Conservation (phyloP, 1,140 invertebrate species). For the Medauroidea extradentata region DNA sequence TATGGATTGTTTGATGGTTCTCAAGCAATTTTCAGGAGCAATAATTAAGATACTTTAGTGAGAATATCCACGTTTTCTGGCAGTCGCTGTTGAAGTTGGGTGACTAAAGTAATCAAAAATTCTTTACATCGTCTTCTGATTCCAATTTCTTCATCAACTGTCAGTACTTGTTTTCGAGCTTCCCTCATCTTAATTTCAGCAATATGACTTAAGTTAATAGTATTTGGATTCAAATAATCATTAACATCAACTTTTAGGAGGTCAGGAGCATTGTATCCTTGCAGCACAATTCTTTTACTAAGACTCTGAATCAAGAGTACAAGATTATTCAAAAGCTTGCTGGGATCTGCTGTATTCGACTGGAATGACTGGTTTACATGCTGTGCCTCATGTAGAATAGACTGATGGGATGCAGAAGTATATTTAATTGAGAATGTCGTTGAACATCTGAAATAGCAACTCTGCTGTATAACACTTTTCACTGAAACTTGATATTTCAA, state of each 20-base stretch:
- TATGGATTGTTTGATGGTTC: too few species aligned
- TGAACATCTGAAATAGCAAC: constrained; percentile 27
- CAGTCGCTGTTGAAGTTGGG: not conserved
- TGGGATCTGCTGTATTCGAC: constrained; percentile 22
- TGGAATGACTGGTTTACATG: constrained; percentile 26
- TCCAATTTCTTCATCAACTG: too few species aligned
- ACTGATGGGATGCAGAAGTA: too few species aligned
- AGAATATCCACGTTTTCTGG: not conserved
- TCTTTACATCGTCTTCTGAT: not conserved
- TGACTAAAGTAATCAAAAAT: not conserved
- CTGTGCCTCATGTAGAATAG: too few species aligned
- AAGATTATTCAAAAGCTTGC: constrained; percentile 21
- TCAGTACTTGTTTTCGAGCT: not conserved
- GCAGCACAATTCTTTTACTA: constrained; percentile 10
- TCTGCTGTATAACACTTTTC: constrained; percentile 29
- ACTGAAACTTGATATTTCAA: constrained; percentile 19
- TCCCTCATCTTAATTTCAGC: constrained; percentile 17
- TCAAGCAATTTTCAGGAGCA: not conserved
- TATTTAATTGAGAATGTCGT: constrained; percentile 26
- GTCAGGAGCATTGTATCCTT: constrained; percentile 2
- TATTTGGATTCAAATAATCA: constrained; percentile 15
- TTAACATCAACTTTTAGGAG: constrained; percentile 9
- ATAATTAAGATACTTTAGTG: not conserved
- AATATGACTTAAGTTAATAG: constrained; percentile 11
- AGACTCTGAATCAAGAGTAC: constrained; percentile 11